Evolutionary conservation across 2,113 vertebrate species (phyloP), one percentile per base, ranked within the genome.

Genomic region (Lycaon pictus): DNA sequence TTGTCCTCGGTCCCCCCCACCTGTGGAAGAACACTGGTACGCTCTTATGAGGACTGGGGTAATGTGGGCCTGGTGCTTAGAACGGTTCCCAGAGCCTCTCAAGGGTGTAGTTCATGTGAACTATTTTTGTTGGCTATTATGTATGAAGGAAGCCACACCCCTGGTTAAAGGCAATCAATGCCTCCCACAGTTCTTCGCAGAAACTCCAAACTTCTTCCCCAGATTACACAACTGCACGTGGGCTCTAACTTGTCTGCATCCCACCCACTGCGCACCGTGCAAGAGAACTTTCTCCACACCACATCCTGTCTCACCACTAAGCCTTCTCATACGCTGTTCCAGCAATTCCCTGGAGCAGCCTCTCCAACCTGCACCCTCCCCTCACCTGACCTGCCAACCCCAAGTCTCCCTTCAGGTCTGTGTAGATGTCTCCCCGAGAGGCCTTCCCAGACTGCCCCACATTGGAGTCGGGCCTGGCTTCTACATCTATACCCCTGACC

Each of bases 11-110:
- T 5, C 53, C 35, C 35, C 35, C 11, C 27, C 56, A 19, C 48
- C 32, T 51, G 35, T 15, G 5, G 11, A 2, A 9, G 3, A 32
- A 55, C 1, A 2, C 5, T 0, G 5, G 12, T 10, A 0, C 0
- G 4, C 0, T 13, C 10, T 55, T 7, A 29, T 0, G 5, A 23
- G 53, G 58, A 16, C 56, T 6, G 32, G 32, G 3, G 11, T 0
- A 25, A 37, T 1, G 1, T 2, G 0, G 11, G 10, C 13, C 12
- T 20, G 3, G 25, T 1, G 25, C 71, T 16, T 9, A 20, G 11
- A 69, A 20, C 48, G 7, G 87, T 6, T 13, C 15, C n/a, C 48
- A 13, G 37, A 25, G 37, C 19, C 0, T 4, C 9, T 2, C 5
- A 11, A 2, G 2, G 1, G 16, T 6, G 9, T 56, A 6, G 6